Base-by-base conservation (phyloP, 2,888 invertebrate genomes). In the Ctenicera cuprea region DNA sequence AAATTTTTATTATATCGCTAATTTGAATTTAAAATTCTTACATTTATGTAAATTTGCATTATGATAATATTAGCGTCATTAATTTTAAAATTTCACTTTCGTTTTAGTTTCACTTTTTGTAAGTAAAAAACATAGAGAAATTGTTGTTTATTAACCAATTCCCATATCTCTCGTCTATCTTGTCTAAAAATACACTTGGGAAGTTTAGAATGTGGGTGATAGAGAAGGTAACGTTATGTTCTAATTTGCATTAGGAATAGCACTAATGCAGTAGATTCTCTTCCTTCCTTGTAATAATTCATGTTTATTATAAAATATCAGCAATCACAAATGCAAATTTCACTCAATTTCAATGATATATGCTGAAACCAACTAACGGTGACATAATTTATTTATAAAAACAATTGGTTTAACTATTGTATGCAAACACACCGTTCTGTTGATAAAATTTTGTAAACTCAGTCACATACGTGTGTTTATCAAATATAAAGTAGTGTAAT, bases 61-160 rank as follows among this genome's bases (percentile, higher is more conserved):
- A 54, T 54, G 54, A 30, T 54, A 54, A 54, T 30, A 14, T 54
- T 30, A 22, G 33, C 14, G 12, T 14, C 54, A 54, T 54, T 54
- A 54, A 54, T 54, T 54, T 54, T 54, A 54, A 54, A 50, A 20
- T 54, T 33, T 54, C 54, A 54, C 54, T 54, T 54, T 54, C 54
- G 54, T 54, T 30, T 54, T 54, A 20, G 30, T 54, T 54, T 54
- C 54, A 54, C 54, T 54, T 54, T 52, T 54, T 33, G 26, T 14
- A 33, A 33, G 14, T 26, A 8, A 54, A 54, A 54, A 54, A 26
- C 22, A 1, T 33, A 33, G 54, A 30, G 54, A 54, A 54, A 54
- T 33, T 54, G 54, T 33, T 14, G 54, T 30, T 48, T 22, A 26
- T 54, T 54, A 54, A 54, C 54, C 12, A 50, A 50, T 50, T 50